Evolutionary conservation across 2,113 vertebrate species (phyloP).

Genomic region (Spheniscus mendiculus): DNA sequence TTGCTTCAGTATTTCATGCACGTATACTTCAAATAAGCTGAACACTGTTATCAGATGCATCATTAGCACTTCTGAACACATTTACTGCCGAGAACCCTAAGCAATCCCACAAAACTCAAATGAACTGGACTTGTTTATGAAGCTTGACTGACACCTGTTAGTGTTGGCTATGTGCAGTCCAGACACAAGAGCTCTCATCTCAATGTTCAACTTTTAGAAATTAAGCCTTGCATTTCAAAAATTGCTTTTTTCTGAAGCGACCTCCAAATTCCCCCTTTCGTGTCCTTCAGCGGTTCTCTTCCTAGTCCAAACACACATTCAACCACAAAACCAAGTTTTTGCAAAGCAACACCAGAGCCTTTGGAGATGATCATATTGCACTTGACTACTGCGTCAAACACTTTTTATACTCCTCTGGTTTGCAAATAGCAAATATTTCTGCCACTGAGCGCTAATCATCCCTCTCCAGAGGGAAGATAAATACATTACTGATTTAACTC

Average conservation of each 20-base stretch:
- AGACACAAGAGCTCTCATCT: background rate
- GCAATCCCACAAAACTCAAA: background rate
- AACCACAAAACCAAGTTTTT: background rate
- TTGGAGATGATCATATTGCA: background rate
- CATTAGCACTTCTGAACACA: background rate
- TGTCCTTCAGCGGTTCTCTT: background rate
- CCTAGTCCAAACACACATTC: background rate
- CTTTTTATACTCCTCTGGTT: background rate
- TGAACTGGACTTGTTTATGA: background rate
- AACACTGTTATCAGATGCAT: background rate
- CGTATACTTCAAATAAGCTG: background rate
- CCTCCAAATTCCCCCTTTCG: background rate
- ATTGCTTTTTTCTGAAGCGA: background rate
- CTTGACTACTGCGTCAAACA: background rate
- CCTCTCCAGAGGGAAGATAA: background rate
- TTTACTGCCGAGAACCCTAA: background rate
- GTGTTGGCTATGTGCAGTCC: rapidly evolving
- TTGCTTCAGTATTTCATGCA: background rate
- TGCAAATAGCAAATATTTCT: background rate
- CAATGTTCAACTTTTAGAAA: background rate
- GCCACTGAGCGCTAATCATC: background rate
- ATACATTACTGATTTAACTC: background rate
- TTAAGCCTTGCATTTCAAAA: background rate
- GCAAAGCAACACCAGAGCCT: background rate
- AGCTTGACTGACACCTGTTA: background rate